Evolutionary conservation across 92 coral and sea anemone genomes (phyloP), one percentile per base, ranked within the genome.

Genomic region (Paragorgia papillata): DNA sequence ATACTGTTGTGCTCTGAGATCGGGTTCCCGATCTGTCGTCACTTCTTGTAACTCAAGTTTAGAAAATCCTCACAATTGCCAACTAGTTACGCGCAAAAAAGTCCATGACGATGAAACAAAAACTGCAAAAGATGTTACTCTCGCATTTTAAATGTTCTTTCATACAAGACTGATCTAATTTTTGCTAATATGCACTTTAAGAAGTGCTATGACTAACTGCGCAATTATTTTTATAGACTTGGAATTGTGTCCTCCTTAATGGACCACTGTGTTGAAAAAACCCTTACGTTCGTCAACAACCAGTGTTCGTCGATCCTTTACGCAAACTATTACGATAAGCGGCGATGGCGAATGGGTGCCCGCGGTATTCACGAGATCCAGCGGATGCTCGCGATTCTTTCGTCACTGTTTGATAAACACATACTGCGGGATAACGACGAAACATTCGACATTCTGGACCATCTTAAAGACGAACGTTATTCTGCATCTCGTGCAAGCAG

Each of bases 381-480:
- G 40, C 85, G 97, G 1, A 70, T 95, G 55, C 79, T 95, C 1
- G 85, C 92, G 55, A 79, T 86, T 35, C 82, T 95, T 66, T 89
- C 97, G 19, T 91, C 99, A 28, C 83, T 95, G 13, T 95, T 89
- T 81, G 97, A 95, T 69, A 87, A 85, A n/a, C 85, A 89, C 82
- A 95, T 95, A 56, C 87, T 91, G 9, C 92, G 99, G 10, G 96
- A 91, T 20, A 91, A 89, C 33, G 99, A 95, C 27, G 93, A 88
- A 22, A 77, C 81, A 17, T 79, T 80, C 41, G 80, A 90, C 14
- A 85, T 82, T 24, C 43, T 85, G 34, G 81, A 86, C 41, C 75
- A 80, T 34, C 88, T 81, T 9, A 90, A 86, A 74, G 66, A 65
- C 4, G 89, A 87, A 48, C 89, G 84, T 8, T 80, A 61, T 48